Conservation (phyloP, 2,113 vertebrate species). For the Nipponia nippon region DNA sequence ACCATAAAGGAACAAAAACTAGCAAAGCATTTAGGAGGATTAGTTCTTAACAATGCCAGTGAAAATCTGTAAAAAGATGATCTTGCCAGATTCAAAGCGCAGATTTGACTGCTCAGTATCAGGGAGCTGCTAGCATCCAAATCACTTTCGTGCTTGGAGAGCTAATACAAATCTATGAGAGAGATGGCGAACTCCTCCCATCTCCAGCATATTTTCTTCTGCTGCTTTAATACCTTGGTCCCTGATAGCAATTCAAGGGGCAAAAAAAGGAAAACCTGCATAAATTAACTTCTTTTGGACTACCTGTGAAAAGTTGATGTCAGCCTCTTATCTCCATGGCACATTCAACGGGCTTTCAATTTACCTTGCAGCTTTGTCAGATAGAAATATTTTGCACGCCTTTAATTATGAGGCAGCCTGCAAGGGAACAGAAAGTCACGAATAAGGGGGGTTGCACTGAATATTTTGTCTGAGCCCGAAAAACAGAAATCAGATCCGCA, state of each 20-base stretch:
- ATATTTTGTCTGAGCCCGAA: neutral
- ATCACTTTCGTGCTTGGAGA: neutral
- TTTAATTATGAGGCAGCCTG: neutral
- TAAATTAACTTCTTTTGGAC: neutral
- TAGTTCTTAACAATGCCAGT: neutral
- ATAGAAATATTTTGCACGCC: neutral
- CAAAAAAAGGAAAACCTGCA: neutral
- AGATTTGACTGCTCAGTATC: neutral
- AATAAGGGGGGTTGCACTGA: neutral
- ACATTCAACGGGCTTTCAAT: neutral
- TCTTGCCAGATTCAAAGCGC: neutral
- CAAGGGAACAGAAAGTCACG: neutral
- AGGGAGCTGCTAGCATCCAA: neutral
- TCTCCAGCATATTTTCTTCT: neutral
- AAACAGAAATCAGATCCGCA: neutral
- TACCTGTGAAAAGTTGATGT: neutral
- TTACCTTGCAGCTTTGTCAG: neutral
- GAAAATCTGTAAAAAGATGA: neutral
- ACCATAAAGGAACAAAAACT: neutral
- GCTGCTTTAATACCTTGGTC: neutral
- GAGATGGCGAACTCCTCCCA: neutral
- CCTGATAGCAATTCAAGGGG: neutral
- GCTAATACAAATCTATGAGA: neutral
- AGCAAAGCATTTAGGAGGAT: neutral
- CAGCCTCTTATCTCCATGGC: neutral